Evolutionary conservation across 2,797 vertebrate species (phyloP).

Genomic region (Mycteria americana): DNA sequence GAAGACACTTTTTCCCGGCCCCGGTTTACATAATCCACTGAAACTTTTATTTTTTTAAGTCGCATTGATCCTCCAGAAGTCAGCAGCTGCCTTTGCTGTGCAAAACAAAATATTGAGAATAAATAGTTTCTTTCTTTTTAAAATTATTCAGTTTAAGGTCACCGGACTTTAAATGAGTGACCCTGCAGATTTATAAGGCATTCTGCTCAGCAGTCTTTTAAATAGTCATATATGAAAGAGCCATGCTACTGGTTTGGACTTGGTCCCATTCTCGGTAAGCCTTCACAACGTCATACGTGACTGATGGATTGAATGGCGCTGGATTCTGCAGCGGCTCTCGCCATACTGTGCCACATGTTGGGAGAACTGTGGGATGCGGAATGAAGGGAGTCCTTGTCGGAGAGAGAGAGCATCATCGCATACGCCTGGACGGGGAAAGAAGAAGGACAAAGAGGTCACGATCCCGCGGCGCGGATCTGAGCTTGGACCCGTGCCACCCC

Average conservation of each 20-base stretch:
- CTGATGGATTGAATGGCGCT: constrained; percentile 96
- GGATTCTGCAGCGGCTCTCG: constrained; percentile 91
- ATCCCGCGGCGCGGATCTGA: accelerated
- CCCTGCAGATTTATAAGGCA: constrained; percentile 87
- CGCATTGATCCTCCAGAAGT: constrained; percentile 82
- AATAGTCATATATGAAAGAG: constrained; percentile 79
- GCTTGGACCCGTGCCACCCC: background rate
- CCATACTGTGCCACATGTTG: constrained; percentile 96
- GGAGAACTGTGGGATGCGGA: constrained; percentile 86
- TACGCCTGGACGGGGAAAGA: constrained; percentile 81
- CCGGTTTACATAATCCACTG: constrained; percentile 72
- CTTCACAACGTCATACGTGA: constrained; percentile 90
- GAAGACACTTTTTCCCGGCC: constrained; percentile 75
- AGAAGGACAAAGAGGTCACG: background rate
- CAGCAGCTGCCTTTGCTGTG: constrained; percentile 99
- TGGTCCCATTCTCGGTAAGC: constrained; percentile 80
- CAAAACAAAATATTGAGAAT: constrained; percentile 98
- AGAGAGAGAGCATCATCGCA: constrained; percentile 98
- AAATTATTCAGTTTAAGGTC: constrained; percentile 87
- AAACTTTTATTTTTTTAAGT: constrained; percentile 73
- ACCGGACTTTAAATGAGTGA: constrained; percentile 82
- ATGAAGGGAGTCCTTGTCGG: constrained; percentile 95
- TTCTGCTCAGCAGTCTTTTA: constrained; percentile 94
- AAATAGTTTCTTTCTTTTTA: constrained; percentile 92
- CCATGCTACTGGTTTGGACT: constrained; percentile 78